These are phyloP conservation scores for Hirtodrosophila cameraria DNA, from an alignment of 2,888 invertebrate genomes.

Conservation along the genomic window DNA sequence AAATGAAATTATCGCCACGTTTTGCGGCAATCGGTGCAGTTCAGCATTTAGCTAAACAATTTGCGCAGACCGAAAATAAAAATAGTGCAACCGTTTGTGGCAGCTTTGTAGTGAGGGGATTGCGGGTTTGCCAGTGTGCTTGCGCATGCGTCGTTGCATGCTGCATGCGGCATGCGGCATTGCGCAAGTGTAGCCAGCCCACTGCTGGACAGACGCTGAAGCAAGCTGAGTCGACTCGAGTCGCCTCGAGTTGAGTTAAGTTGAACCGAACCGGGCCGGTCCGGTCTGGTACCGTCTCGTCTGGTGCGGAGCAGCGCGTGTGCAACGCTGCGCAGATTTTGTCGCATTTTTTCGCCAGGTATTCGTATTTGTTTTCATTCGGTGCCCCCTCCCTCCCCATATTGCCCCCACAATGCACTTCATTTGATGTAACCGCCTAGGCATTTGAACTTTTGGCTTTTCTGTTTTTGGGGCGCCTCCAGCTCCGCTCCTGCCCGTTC, in stretches of 20 bases:
- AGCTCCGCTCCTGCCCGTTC: constrained; percentile 24
- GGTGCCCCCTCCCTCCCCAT: not conserved
- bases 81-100: constrained; percentile 62
- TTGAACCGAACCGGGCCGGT: too few relatives aligned
- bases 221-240: constrained; percentile 10
- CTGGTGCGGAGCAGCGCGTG: too few relatives aligned
- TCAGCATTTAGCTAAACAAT: constrained; percentile 72
- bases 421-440: constrained; percentile 71
- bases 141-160: constrained; percentile 62
- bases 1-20: constrained; percentile 71
- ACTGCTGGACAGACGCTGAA: constrained; percentile 25
- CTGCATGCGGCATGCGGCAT: constrained; percentile 46
- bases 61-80: constrained; percentile 70
- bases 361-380: constrained; percentile 57
- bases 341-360: constrained; percentile 63
- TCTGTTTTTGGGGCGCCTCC: constrained; percentile 14
- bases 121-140: constrained; percentile 19
- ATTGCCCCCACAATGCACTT: constrained; percentile 49
- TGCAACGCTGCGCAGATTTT: constrained; percentile 69
- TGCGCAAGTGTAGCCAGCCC: constrained; percentile 70
- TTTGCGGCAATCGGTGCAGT: constrained; percentile 68
- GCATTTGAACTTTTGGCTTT: constrained; percentile 74
- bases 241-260: too few relatives aligned
- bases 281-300: constrained; percentile 22
- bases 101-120: not conserved